Base-by-base conservation (phyloP, 2,797 vertebrate species). In the Pseudochirops cupreus region DNA sequence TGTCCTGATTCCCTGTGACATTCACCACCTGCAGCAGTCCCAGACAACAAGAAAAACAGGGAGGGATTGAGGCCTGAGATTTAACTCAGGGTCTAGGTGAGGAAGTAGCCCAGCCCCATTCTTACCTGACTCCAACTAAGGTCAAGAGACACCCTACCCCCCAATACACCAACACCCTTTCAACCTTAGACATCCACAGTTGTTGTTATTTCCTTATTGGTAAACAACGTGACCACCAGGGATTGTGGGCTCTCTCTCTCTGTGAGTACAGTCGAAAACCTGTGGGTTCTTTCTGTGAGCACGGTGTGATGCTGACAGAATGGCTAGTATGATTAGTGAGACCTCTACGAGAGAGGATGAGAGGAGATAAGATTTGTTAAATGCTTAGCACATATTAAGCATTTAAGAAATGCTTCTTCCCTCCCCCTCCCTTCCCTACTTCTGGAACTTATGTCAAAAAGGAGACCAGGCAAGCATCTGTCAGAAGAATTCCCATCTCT, bases 1-100 rank as follows among this genome's bases (percentile, higher is more conserved):
- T 99, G 98, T 99, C 99, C 98, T 99, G 99, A 98, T 99, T 99
- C 96, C 99, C 99, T 0, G 99, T 99, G 89, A 99, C 99, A 0
- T 99, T 99, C 92, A 99, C 99, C 94, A 99, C 99, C 99, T 99
- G 98, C 52, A 53, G 56, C 0, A 2, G 29, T 11, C 0, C 6
- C 50, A 0, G 16, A 91, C 90, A 11, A 2, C 0, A 0, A 39
- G 53, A 55, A 3, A 59, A 50, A 3, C 28, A 6, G 21, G 29
- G n/a, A 56, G 29, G 9, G 50, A 67, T 0, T 4, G 50, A 3
- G 33, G 3, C 1, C 24, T n/a, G 2, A 1, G 31, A 31, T 53
- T 55, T 13, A 26, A 56, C 9, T 39, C 21, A 3, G 54, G 1
- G 0, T 18, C 13, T 0, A 1, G 57, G 50, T 46, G 2, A 33